phyloP scores from a whole-genome alignment of 1,140 invertebrate species.

The Brachionus rubens region DNA sequence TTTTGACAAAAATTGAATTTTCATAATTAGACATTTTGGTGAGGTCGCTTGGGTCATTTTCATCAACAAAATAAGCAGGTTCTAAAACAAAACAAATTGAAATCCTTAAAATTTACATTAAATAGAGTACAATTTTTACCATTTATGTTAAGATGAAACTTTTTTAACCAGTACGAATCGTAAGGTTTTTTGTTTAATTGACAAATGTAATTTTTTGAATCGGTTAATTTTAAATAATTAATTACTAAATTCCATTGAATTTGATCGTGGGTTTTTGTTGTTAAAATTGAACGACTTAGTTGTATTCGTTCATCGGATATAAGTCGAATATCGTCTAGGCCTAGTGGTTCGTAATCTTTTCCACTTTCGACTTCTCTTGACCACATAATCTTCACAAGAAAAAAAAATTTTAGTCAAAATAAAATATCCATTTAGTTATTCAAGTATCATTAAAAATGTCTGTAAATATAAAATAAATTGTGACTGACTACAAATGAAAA shows the following conservation, averaged over 20 bases:
- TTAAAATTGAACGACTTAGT: not conserved
- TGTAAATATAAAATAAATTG: no score
- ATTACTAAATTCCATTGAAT: conserved; percentile 38
- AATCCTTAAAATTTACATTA: not conserved
- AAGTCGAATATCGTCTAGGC: conserved; percentile 14
- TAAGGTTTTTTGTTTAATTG: conserved; percentile 44
- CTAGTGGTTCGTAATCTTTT: conserved; percentile 39
- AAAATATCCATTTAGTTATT: not conserved
- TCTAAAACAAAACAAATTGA: not conserved
- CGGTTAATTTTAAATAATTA: conserved; percentile 3
- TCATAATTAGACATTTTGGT: not conserved
- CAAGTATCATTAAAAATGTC: no score
- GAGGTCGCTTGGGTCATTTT: not conserved
- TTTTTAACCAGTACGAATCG: conserved; percentile 17
- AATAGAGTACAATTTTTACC: not conserved
- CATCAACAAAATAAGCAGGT: conserved; percentile 40
- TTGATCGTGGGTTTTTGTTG: not conserved
- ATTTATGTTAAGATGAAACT: conserved; percentile 7
- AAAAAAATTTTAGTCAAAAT: not conserved
- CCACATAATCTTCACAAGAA: conserved; percentile 35
- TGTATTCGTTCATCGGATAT: not conserved
- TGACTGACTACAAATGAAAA: no score
- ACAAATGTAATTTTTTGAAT: conserved; percentile 41
- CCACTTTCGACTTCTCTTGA: conserved; percentile 14
- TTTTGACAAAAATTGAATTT: conserved; percentile 27